A percentile compares a stretch with the other conserved stretches of the same genome.
Evolutionary conservation across 2,113 vertebrate genomes (phyloP).

Genomic region (Oophaga pumilio): DNA sequence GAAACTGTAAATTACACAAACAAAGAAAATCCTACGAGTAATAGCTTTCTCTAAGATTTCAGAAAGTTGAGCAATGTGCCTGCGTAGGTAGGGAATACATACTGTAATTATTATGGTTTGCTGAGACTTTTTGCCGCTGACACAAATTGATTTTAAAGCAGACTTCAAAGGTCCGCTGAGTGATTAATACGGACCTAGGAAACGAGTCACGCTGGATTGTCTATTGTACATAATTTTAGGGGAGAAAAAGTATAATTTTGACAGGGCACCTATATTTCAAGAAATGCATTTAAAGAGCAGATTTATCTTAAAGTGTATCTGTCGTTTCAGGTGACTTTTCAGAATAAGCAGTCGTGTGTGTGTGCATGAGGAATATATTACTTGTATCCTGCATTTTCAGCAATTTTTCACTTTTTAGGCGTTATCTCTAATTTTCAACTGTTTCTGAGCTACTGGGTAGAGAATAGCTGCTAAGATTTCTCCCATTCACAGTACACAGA

Average conservation of each 20-base stretch:
- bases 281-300: not conserved
- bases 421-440: too few relatives aligned
- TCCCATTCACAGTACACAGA: too few relatives aligned
- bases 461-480: too few relatives aligned
- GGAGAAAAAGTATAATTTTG: not conserved
- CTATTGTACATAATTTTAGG: not conserved
- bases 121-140: slow-evolving; percentile 7
- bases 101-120: slow-evolving; percentile 37
- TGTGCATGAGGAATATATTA: too few relatives aligned
- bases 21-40: slow-evolving; percentile 64
- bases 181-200: not conserved
- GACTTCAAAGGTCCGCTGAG: not conserved
- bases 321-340: too few relatives aligned
- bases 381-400: too few relatives aligned
- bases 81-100: slow-evolving; percentile 48
- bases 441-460: too few relatives aligned
- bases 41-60: slow-evolving; percentile 61
- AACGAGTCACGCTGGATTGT: too few relatives aligned
- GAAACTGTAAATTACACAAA: slow-evolving; percentile 74
- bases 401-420: too few relatives aligned
- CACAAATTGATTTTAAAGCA: slow-evolving; percentile 2
- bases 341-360: too few relatives aligned
- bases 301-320: too few relatives aligned
- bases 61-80: slow-evolving; percentile 57
- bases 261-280: not conserved